Base-by-base conservation (phyloP, 2,888 invertebrate species). In the Bugulina stolonifera region DNA sequence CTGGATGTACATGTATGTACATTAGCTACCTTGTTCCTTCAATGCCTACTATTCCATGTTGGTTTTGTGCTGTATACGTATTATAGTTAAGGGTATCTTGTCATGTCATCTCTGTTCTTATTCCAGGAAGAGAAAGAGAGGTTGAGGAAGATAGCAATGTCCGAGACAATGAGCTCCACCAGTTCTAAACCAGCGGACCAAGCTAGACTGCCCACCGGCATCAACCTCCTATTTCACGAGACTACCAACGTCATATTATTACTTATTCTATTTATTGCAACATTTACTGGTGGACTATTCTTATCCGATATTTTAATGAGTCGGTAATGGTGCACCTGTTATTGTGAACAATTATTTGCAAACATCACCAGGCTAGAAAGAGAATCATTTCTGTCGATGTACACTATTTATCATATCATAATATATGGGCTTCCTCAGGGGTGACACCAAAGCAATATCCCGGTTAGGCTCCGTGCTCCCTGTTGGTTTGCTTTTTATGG, bases 81-180 rank as follows among this genome's bases (percentile, higher is more conserved):
- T 5, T 43, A 43, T 43, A 10, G 43, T 18, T 10, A 43, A 43
- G 43, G 43, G 5, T 10, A 5, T 10, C 43, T 43, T 43, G 43
- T 43, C 43, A 43, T 54, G 71, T 32, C 10, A 52, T 54, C n/a
- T n/a, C n/a, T n/a, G n/a, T n/a, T n/a, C 72, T 29, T 58, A 25
- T 74, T 76, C n/a, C 77, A 83, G 83, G 80, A 81, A 57, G 80
- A 78, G 58, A 80, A 79, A 52, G 76, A 78, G 10, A 79, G 82
- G 54, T 77, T 83, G 74, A 77, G 82, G 73, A 81, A 81, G 73
- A 77, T 82, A 74, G 82, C 81, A n/a, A 79, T 80, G 76, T 75
- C 77, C 27, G 81, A 82, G 71, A 81, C 82, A 2, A 78, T 81
- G 35, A 76, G 78, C n/a, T 78, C 80, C 1, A 79, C 80, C 54